phyloP scores from a whole-genome alignment of 2,888 invertebrate genomes.

The Eupsilia transversa region DNA sequence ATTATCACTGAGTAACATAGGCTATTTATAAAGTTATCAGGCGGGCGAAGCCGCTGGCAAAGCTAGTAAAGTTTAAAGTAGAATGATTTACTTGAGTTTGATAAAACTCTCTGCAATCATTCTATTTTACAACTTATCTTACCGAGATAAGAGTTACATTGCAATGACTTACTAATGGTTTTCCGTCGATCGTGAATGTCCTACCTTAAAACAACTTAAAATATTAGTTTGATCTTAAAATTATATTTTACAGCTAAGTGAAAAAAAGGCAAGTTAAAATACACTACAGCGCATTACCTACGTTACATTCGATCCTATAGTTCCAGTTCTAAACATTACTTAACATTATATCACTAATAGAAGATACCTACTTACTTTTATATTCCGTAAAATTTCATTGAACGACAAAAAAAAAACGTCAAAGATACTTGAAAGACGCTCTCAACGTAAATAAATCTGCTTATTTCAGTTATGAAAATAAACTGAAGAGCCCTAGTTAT shows the following conservation, averaged over 20 bases:
- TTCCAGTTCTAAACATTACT: not conserved
- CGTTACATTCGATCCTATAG: not conserved
- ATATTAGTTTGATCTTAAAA: not conserved
- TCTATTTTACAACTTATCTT: too few species aligned
- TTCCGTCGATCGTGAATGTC: too few species aligned
- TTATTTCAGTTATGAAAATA: slow-evolving; percentile 20
- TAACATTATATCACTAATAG: not conserved
- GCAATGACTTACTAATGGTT: too few species aligned
- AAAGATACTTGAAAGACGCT: not conserved
- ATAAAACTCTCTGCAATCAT: too few species aligned
- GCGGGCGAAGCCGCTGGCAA: too few species aligned
- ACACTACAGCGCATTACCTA: not conserved
- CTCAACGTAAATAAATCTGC: slow-evolving; percentile 26
- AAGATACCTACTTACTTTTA: not conserved
- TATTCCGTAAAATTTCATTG: not conserved
- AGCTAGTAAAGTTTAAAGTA: too few species aligned
- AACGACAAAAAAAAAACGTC: not conserved
- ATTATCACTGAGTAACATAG: too few species aligned
- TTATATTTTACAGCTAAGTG: not conserved
- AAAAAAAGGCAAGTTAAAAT: not conserved
- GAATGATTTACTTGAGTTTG: too few species aligned
- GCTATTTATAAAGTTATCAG: too few species aligned
- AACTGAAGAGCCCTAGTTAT: slow-evolving; percentile 17
- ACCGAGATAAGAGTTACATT: too few species aligned
- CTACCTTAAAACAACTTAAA: not conserved